A percentile compares a stretch with the other conserved stretches of the same genome.
Conservation (phyloP, 2,888 invertebrate genomes). For the Athalia cordata region DNA sequence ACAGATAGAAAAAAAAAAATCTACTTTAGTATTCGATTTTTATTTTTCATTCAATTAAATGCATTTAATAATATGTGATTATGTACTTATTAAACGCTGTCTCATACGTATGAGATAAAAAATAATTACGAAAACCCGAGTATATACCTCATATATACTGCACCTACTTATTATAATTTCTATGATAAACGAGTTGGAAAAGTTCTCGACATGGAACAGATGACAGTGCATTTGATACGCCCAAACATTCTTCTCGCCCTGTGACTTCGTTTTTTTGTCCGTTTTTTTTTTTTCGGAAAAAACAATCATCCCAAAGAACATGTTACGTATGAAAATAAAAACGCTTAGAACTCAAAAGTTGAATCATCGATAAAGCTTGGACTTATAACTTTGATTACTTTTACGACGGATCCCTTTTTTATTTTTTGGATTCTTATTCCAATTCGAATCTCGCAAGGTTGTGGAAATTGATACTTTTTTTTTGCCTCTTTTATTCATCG, state of each 20-base stretch:
- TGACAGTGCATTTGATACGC: slow-evolving; percentile 41
- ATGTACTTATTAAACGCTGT: too few relatives aligned
- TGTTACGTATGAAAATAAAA: background rate
- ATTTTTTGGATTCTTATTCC: background rate
- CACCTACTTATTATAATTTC: slow-evolving; percentile 36
- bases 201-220: slow-evolving; percentile 37
- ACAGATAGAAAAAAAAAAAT: background rate
- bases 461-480: background rate
- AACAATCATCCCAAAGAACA: background rate
- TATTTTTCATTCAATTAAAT: too few relatives aligned
- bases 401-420: background rate
- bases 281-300: background rate
- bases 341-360: background rate
- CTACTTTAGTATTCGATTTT: too few relatives aligned
- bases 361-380: background rate
- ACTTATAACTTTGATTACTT: slow-evolving; percentile 16
- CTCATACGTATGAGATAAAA: background rate
- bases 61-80: too few relatives aligned
- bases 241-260: slow-evolving; percentile 26
- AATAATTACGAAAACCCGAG: slow-evolving; percentile 6
- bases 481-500: background rate
- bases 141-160: too few relatives aligned
- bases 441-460: background rate
- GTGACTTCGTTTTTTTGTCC: too few relatives aligned
- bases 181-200: slow-evolving; percentile 28